Evolutionary conservation across 1,140 invertebrate genomes (phyloP), one percentile per base, ranked within the genome.

Genomic region (Diploscapter pachys): DNA sequence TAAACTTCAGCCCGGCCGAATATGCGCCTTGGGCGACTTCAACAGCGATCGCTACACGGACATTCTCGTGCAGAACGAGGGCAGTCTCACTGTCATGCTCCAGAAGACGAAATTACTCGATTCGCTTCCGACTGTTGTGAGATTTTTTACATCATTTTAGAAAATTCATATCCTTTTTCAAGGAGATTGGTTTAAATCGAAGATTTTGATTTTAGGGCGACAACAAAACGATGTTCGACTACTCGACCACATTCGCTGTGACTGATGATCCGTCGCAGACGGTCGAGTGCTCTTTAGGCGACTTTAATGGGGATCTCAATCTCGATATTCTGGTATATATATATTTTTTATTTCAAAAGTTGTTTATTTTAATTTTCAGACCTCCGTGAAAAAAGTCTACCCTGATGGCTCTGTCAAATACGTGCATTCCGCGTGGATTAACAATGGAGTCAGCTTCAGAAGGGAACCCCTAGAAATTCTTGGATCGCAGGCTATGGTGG

Each of bases 41-140:
- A 80, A 84, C 69, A 84, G 80, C 55, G 83, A 84, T 64, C 61
- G 82, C 54, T 80, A 84, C 64, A 84, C 83, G 51, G 83, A 84
- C 73, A 76, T 84, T 48, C 70, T 83, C 52, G 80, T 85, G 51
- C 84, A 81, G 57, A 71, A 55, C 11, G 69, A 75, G 53, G 54
- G 66, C 13, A 67, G n/a, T 53, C 48, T 81, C 6, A 69, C 70
- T 3, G 55, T 81, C 53, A 55, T 80, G 57, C 59, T 77, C 13
- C 78, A 81, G 63, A 73, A 31, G 64, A 65, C 11, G 61, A 74
- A 13, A n/a, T 69, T 4, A 13, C 31, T 74, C 3, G 64, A 69
- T 62, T 65, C 70, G 49, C 63, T 73, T 5, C 48, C 63, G 48
- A 51, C 11, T 31, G 31, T 31, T 31, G 31, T 31, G 31, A 31